Percentiles rank a stretch among this genome's conserved stretches.
Conservation (phyloP, 2,888 invertebrate species). For the Ernsta delagoae region DNA sequence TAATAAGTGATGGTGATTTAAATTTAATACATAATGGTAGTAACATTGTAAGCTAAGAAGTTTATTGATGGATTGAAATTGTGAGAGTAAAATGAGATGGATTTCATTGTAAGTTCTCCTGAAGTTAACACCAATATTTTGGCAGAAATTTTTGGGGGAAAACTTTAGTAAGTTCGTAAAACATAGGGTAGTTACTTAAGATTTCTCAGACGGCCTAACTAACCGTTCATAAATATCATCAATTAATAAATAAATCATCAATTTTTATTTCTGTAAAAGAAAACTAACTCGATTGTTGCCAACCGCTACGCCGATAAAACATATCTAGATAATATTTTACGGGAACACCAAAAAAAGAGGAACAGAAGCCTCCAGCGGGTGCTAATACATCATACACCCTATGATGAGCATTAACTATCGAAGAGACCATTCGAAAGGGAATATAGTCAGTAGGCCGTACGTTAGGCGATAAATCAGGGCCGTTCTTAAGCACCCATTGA, state of each 20-base stretch:
- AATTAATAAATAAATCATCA: conserved; percentile 18
- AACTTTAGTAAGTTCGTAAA: not conserved
- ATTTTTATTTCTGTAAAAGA: not conserved
- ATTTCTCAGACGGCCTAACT: not conserved
- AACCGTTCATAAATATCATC: no score
- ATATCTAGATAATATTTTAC: conserved; percentile 19
- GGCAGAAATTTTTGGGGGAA: no score
- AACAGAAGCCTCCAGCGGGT: conserved; percentile 20
- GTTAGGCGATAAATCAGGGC: conserved; percentile 51
- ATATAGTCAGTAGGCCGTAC: conserved; percentile 40
- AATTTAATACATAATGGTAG: no score
- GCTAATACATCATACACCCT: conserved; percentile 35
- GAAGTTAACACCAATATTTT: not conserved
- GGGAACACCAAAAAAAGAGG: conserved; percentile 17
- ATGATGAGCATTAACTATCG: conserved; percentile 39
- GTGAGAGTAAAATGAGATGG: not conserved
- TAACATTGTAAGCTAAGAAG: no score
- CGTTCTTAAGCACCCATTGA: conserved; percentile 56
- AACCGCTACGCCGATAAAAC: conserved; percentile 10
- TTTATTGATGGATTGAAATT: no score
- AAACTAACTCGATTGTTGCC: not conserved
- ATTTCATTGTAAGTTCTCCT: not conserved
- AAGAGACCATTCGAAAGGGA: conserved; percentile 28
- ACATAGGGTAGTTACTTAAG: not conserved
- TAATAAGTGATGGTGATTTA: no score